Conservation (phyloP, 37 sponge, comb jelly and placozoan genomes). For the Halichondria panicea region DNA sequence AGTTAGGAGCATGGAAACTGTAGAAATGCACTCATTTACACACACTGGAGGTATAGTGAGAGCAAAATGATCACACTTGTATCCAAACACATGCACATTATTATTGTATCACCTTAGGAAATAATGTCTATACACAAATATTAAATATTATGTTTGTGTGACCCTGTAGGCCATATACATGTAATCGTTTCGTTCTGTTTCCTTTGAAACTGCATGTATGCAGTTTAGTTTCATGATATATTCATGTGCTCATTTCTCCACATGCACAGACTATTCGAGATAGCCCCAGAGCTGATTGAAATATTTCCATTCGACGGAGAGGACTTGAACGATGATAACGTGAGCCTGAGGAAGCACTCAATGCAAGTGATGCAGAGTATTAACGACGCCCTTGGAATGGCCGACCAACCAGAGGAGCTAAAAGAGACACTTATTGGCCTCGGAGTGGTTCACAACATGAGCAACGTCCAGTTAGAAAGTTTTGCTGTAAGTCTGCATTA, state of each 20-base stretch:
- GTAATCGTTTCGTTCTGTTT: no score
- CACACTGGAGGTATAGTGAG: no score
- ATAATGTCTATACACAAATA: no score
- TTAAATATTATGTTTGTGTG: no score
- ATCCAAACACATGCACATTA: no score
- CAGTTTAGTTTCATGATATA: neutral
- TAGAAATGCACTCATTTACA: no score
- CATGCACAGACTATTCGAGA: slow-evolving; percentile 58
- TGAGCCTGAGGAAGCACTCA: slow-evolving; percentile 40
- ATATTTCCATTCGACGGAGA: slow-evolving; percentile 47
- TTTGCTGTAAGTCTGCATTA: slow-evolving; percentile 45
- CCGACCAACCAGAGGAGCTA: slow-evolving; percentile 23
- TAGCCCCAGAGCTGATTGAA: slow-evolving; percentile 34
- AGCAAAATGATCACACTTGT: no score
- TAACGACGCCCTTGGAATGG: slow-evolving; percentile 26
- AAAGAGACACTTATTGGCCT: slow-evolving; percentile 39
- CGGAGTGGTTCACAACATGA: slow-evolving; percentile 55
- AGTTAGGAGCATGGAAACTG: no score
- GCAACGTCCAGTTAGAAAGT: slow-evolving; percentile 24
- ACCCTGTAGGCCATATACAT: no score
- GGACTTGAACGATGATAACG: slow-evolving; percentile 33
- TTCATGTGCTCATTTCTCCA: neutral
- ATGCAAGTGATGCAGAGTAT: slow-evolving; percentile 64
- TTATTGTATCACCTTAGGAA: no score
- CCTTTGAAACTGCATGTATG: neutral